Percentiles rank a stretch among this genome's conserved stretches.
phyloP scores from a whole-genome alignment of 2,113 vertebrate species.

The Nothobranchius kuhntae region DNA sequence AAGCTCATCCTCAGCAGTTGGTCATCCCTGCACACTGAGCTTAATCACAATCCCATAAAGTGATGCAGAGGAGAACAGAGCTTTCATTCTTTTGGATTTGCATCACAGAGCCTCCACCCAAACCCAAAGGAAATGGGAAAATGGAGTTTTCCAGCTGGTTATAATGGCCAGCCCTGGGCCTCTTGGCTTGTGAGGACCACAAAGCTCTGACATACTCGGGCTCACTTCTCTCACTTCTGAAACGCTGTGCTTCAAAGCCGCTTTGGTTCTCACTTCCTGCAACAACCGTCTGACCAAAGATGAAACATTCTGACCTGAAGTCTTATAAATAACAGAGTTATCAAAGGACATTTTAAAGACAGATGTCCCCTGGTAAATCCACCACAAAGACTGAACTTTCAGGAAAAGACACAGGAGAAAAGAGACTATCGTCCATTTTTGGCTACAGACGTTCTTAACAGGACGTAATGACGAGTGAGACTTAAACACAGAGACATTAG shows the following conservation, averaged over 20 bases:
- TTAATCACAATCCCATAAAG: slow-evolving; percentile 60
- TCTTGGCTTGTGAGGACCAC: slow-evolving; percentile 63
- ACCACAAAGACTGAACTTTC: not conserved
- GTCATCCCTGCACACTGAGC: slow-evolving; percentile 47
- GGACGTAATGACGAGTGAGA: slow-evolving; percentile 27
- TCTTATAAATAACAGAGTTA: too few species aligned
- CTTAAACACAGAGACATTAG: slow-evolving; percentile 9
- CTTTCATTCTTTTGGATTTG: slow-evolving; percentile 63
- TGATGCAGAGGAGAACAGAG: slow-evolving; percentile 61
- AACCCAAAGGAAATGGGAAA: slow-evolving; percentile 72
- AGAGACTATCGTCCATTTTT: slow-evolving; percentile 14
- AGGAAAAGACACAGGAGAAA: not conserved
- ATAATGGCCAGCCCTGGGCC: slow-evolving; percentile 64
- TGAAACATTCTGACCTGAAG: not conserved
- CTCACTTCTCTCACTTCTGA: slow-evolving; percentile 35
- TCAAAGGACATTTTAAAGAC: not conserved
- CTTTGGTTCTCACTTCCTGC: slow-evolving; percentile 57
- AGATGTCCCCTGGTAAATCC: too few species aligned
- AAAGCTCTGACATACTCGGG: slow-evolving; percentile 50
- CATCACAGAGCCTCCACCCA: slow-evolving; percentile 71
- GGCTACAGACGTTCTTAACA: not conserved
- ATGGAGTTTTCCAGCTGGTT: slow-evolving; percentile 68
- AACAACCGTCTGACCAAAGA: slow-evolving; percentile 14
- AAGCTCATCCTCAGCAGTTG: slow-evolving; percentile 38
- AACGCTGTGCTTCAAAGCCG: slow-evolving; percentile 19